Percentiles rank a stretch among this genome's conserved stretches.
phyloP scores from a whole-genome alignment of 2,888 invertebrate species.

The Plagodis dolabraria region DNA sequence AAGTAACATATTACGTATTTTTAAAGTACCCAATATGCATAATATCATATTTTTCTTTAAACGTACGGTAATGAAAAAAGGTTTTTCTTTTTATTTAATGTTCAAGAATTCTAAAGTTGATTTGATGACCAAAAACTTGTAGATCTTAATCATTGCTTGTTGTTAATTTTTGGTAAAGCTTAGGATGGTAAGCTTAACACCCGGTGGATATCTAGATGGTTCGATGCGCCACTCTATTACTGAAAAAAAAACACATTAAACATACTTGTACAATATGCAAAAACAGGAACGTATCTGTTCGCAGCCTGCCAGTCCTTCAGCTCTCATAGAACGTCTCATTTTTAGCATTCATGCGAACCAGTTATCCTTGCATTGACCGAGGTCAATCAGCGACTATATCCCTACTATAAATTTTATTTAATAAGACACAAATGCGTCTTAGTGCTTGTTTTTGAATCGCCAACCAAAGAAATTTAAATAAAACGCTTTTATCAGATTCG shows the following conservation, averaged over 20 bases:
- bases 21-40: conserved; percentile 4
- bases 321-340: conserved; percentile 56
- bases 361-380: conserved; percentile 77
- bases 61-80: too few relatives aligned
- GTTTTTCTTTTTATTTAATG: too few relatives aligned
- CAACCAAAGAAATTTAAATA: conserved; percentile 82
- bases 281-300: conserved; percentile 28
- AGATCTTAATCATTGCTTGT: too few relatives aligned
- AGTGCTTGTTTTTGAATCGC: conserved; percentile 78
- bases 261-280: conserved; percentile 21
- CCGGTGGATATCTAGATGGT: too few relatives aligned
- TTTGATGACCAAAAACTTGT: conserved; percentile 25
- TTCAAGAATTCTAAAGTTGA: background rate
- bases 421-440: conserved; percentile 83
- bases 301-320: conserved; percentile 14
- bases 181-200: too few relatives aligned
- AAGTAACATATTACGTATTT: conserved; percentile 12
- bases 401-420: conserved; percentile 84
- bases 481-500: conserved; percentile 84
- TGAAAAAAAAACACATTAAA: too few relatives aligned
- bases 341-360: conserved; percentile 68
- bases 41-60: background rate
- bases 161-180: too few relatives aligned
- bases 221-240: too few relatives aligned
- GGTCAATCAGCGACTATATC: conserved; percentile 82